phyloP scores from a whole-genome alignment of 2,797 vertebrate genomes.

The Enteromius treurensis region DNA sequence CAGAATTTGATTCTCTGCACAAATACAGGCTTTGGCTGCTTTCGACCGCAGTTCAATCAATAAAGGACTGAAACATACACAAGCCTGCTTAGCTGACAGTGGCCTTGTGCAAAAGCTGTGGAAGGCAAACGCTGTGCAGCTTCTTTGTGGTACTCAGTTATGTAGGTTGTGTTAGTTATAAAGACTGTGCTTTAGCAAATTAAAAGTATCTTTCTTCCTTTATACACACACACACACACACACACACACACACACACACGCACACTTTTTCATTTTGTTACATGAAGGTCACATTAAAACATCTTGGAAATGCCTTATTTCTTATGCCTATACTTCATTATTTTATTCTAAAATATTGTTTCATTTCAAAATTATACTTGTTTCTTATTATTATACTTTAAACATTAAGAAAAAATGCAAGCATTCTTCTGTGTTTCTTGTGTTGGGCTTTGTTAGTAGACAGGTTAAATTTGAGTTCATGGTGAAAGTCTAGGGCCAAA shows the following conservation, averaged over 20 bases:
- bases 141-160: constrained; percentile 14
- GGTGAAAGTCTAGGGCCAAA: background rate
- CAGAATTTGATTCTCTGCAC: constrained; percentile 40
- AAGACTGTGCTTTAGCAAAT: constrained; percentile 3
- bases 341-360: background rate
- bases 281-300: background rate
- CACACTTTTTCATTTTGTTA: background rate
- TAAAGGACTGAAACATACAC: constrained; percentile 16
- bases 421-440: too few species aligned
- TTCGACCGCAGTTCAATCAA: constrained; percentile 37
- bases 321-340: background rate
- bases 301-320: background rate
- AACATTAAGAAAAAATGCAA: background rate
- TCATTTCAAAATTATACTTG: background rate
- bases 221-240: too few species aligned
- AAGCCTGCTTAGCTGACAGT: constrained; percentile 20
- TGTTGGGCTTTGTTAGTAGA: background rate
- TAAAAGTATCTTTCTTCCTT: background rate
- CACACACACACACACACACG: too few species aligned
- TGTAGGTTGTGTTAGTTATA: constrained; percentile 12
- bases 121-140: constrained; percentile 3
- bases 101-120: constrained; percentile 6
- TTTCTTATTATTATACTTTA: too few species aligned
- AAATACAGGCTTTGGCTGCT: constrained; percentile 26
- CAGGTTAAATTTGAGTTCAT: background rate